Evolutionary conservation across 2,797 vertebrate species (phyloP), one percentile per base, ranked within the genome.

Genomic region (Carapus acus): DNA sequence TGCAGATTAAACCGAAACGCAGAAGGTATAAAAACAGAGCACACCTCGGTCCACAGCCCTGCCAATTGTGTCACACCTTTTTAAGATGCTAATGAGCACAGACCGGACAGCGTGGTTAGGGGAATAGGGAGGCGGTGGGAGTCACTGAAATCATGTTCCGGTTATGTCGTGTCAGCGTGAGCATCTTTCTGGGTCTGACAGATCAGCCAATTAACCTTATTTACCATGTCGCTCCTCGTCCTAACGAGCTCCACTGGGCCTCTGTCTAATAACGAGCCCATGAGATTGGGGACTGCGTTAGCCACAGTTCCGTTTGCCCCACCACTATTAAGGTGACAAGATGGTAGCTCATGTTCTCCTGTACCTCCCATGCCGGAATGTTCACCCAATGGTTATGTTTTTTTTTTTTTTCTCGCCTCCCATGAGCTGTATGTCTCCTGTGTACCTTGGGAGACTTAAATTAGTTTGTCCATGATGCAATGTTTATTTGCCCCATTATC

Each of bases 121-220:
- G 20, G 24, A 9, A 9, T 5, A 5, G 24, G 24, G 24, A 9
- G 24, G 24, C 9, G 24, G 24, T 27, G 24, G 24, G 49, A 65
- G 18, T 69, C 57, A 68, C 73, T 71, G 66, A 76, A 83, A 67
- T 82, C 76, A 80, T 77, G 80, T 83, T 80, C 54, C 31, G 67
- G 69, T 83, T 76, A 79, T 77, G 80, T 55, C 68, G 27, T 84
- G 85, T 88, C 86, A 88, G 76, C 31, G 65, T 58, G 69, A 72
- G 82, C 86, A 83, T 83, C 77, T 79, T 82, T 59, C 72, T 24
- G 54, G 68, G 48, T 82, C 82, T 88, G 87, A 88, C 89, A 88
- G 86, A 86, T 88, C 73, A 53, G 64, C 88, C 87, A 89, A 90
- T 90, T 90, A 90, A 88, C 87, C 87, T 90, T 89, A 89, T 89